Evolutionary conservation across 2,888 invertebrate species (phyloP), one percentile per base, ranked within the genome.

Genomic region (Tyria jacobaeae): DNA sequence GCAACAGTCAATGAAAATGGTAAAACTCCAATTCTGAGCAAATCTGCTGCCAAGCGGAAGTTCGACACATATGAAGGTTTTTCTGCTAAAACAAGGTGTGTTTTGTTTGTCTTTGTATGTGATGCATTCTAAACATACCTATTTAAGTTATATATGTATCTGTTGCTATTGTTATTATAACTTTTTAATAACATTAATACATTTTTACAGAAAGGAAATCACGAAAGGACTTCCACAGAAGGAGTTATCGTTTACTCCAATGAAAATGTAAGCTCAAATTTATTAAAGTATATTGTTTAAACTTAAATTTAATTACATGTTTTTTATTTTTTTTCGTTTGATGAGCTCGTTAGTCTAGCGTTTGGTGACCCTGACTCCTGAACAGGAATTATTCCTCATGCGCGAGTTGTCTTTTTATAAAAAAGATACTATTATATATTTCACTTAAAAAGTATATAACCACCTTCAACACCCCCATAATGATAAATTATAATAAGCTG

Each of bases 31-130:
- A 93, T 95, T 35, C 82, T 95, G 49, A 95, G 94, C 80, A 94
- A 95, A 77, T 95, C 95, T 10, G 94, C 95, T 0, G 95, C 96
- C 64, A 97, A 97, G 83, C 91, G 96, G 57, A 96, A 96, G 87
- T 94, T 87, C 25, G 96, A 96, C 65, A 81, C 90, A 15, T 86
- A 91, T 44, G 94, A 93, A 66, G 95, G 95, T 37, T 92, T 96
- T 78, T 96, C 95, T 79, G 90, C 94, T 17, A 97, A 96, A 88
- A 96, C 96, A 80, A 96, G 96, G 97, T 97, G 71, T 80, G 88
- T 75, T 56, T 4, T 34, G 4, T 27, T n/a, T 34, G 12, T 4
- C n/a, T 50, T 31, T 34, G 21, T 27, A 27, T 4, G 14, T 37
- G 14, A 37, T 0, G 0, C 14, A 17, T 51, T 34, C 6, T 31